A percentile compares a stretch with the other conserved stretches of the same genome.
Evolutionary conservation across 2,797 vertebrate species (phyloP).

Genomic region (Myotis daubentonii): DNA sequence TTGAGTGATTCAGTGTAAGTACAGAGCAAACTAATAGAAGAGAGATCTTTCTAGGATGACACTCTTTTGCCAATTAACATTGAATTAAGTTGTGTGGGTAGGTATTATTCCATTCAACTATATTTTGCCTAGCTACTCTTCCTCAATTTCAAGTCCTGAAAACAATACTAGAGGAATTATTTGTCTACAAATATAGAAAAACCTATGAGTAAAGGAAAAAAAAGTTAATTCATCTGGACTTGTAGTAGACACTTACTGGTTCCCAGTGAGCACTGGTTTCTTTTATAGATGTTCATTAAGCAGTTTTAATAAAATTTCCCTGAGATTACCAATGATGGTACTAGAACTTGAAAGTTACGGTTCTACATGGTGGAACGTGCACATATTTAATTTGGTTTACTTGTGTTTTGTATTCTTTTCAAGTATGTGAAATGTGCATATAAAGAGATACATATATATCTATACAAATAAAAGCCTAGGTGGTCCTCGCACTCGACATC

Average conservation of each 20-base stretch:
- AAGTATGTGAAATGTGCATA: neutral
- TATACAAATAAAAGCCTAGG: too few species aligned
- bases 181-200: neutral
- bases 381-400: neutral
- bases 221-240: neutral
- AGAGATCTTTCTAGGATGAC: neutral
- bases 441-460: neutral
- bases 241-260: neutral
- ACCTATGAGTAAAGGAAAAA: neutral
- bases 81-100: neutral
- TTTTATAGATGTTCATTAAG: neutral
- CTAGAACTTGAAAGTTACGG: neutral
- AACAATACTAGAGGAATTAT: neutral
- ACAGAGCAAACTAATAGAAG: neutral
- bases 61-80: neutral
- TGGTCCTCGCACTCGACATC: too few species aligned
- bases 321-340: neutral
- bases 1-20: neutral
- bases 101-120: neutral
- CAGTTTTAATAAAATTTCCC: neutral
- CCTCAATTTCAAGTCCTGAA: neutral
- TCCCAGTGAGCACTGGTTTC: neutral
- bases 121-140: conserved; percentile 29
- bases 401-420: neutral
- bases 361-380: neutral